phyloP scores from a whole-genome alignment of 2,888 invertebrate genomes.

The Brachypterus glaber region DNA sequence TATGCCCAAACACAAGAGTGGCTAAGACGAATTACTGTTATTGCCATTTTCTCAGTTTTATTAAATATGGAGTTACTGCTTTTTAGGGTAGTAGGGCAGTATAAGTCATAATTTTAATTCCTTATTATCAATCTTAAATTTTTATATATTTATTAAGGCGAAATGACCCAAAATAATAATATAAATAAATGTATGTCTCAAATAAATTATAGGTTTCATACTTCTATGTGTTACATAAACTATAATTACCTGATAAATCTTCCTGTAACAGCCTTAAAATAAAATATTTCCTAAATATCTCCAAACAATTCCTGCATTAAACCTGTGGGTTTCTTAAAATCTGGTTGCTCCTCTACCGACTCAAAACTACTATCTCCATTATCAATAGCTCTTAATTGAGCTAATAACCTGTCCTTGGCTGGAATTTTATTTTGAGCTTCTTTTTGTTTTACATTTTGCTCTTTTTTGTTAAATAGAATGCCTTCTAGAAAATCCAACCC shows the following conservation, averaged over 20 bases:
- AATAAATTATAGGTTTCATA: no score
- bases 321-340: slow-evolving; percentile 1
- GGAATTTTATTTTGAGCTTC: slow-evolving; percentile 21
- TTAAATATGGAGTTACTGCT: no score
- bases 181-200: slow-evolving; percentile 2
- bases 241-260: no score
- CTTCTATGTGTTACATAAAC: no score
- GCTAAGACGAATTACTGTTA: no score
- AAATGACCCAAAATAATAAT: no score
- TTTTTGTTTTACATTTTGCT: slow-evolving; percentile 24
- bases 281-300: slow-evolving; percentile 1
- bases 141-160: slow-evolving; percentile 9
- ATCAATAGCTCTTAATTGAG: slow-evolving; percentile 55
- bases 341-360: no score
- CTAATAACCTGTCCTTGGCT: slow-evolving; percentile 50
- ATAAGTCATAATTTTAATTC: neutral
- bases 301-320: slow-evolving; percentile 13
- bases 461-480: slow-evolving; percentile 32
- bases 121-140: neutral
- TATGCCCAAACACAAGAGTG: no score
- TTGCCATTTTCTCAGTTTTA: no score
- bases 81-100: no score
- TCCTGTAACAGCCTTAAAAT: no score
- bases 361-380: slow-evolving; percentile 35
- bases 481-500: slow-evolving; percentile 32